Evolutionary conservation across 2,888 invertebrate species (phyloP).

Genomic region (Hemicrepidius hirtus): DNA sequence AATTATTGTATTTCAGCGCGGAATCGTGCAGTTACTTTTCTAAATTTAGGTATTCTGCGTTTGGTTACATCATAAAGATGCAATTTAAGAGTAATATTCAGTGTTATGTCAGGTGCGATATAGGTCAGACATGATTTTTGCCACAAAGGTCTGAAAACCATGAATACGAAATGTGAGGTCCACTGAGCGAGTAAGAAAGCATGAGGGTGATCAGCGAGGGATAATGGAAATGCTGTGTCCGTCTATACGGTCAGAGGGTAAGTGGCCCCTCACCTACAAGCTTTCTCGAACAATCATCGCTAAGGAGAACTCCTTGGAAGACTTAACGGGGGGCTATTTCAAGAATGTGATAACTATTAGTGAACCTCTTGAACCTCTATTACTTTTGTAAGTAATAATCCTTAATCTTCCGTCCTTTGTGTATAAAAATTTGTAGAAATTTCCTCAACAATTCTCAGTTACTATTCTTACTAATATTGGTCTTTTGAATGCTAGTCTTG

Average conservation of each 20-base stretch:
- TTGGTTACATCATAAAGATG: not conserved
- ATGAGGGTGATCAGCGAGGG: constrained; percentile 28
- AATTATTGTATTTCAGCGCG: not conserved
- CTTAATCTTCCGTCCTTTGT: not conserved
- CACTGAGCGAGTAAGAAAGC: constrained; percentile 30
- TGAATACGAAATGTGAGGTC: constrained; percentile 44
- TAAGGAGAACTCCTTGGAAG: constrained; percentile 4
- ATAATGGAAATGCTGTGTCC: constrained; percentile 45
- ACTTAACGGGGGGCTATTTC: not conserved
- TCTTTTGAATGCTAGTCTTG: too few relatives aligned
- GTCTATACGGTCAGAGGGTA: constrained; percentile 27
- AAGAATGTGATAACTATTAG: not conserved
- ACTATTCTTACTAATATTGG: too few relatives aligned
- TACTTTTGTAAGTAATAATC: not conserved
- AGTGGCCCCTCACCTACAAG: constrained; percentile 31
- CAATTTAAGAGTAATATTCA: not conserved
- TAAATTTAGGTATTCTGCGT: not conserved
- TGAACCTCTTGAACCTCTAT: not conserved
- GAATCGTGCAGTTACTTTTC: not conserved
- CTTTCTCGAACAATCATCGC: constrained; percentile 13
- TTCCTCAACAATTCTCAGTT: not conserved
- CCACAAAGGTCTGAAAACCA: constrained; percentile 33
- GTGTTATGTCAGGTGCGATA: constrained; percentile 17
- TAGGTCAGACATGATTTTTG: constrained; percentile 38
- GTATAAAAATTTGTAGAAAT: too few relatives aligned